Conservation (phyloP, 2,113 vertebrate genomes). For the Andinoacara biseriatus region DNA sequence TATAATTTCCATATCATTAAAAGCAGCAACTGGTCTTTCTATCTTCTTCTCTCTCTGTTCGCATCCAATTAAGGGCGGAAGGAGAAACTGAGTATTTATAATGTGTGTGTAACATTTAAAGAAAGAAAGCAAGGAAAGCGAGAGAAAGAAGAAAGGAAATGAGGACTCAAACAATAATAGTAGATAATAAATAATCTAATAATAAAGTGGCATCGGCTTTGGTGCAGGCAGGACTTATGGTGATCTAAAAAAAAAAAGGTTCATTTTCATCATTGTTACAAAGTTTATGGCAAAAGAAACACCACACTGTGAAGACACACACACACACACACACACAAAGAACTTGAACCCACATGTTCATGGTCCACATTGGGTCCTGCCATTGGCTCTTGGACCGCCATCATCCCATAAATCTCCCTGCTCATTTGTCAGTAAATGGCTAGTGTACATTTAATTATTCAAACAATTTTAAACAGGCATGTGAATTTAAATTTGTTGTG, state of each 20-base stretch:
- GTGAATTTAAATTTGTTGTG: background rate
- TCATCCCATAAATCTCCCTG: background rate
- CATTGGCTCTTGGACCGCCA: constrained; percentile 36
- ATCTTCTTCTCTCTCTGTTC: background rate
- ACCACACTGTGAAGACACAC: constrained; percentile 28
- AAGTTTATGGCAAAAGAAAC: background rate
- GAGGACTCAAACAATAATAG: background rate
- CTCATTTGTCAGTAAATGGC: background rate
- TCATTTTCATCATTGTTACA: constrained; percentile 5
- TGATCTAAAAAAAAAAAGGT: constrained; percentile 2
- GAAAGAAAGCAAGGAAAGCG: background rate
- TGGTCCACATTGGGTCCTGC: constrained; percentile 72
- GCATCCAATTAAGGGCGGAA: background rate
- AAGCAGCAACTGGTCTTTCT: background rate
- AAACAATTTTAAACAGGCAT: background rate
- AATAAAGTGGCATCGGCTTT: constrained; percentile 23
- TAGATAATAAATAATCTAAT: too few species aligned
- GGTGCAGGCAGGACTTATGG: background rate
- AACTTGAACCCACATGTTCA: constrained; percentile 69
- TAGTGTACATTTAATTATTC: background rate
- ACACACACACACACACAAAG: background rate
- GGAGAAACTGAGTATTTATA: background rate
- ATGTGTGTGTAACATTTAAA: background rate
- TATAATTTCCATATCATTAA: background rate
- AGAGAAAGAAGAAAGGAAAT: background rate